Base-by-base conservation (phyloP, 2,113 vertebrate genomes). In the Corythornis cristatus region DNA sequence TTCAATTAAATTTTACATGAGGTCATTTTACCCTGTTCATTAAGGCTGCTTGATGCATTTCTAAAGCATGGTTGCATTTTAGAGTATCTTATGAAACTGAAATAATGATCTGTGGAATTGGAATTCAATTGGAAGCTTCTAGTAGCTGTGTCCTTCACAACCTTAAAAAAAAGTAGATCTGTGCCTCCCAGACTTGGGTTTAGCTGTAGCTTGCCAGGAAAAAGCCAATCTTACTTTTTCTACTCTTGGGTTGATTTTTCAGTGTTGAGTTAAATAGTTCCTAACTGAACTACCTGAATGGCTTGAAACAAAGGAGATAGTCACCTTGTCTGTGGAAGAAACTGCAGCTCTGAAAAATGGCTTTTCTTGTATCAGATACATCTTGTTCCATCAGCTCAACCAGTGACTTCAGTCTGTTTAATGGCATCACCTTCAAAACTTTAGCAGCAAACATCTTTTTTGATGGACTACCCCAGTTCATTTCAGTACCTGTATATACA, bases 261-360 rank as follows among this genome's bases (percentile, higher is more conserved):
- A 91, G 79, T 72, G 86, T 83, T 80, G n/a, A 64, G 54, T 73
- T 82, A 73, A 87, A 65, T 83, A 89, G 64, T 70, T 79, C 71
- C 70, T 79, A 89, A 77, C 70, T 75, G 81, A 93, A 46, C 85
- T 77, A 42, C 62, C 53, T 48, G 40, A 76, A 54, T 74, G 46
- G 72, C 37, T 70, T 86, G 88, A 94, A 95, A 96, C 88, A 91
- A 93, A 93, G 82, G 78, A 71, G n/a, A 77, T 74, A 43, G 4
- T 91, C 71, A 43, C 48, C 4, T 29, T 73, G 64, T 33, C 64
- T 73, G 54, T 46, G 73, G 83, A 78, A 81, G 75, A 58, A 72
- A 37, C 71, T 70, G 58, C 54, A 68, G 78, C 75, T 87, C 66
- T 72, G 58, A 50, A 35, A 87, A 89, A 72, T 20, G 40, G 29